Evolutionary conservation across 2,888 invertebrate species (phyloP), one percentile per base, ranked within the genome.

Genomic region (Phortica okadai): DNA sequence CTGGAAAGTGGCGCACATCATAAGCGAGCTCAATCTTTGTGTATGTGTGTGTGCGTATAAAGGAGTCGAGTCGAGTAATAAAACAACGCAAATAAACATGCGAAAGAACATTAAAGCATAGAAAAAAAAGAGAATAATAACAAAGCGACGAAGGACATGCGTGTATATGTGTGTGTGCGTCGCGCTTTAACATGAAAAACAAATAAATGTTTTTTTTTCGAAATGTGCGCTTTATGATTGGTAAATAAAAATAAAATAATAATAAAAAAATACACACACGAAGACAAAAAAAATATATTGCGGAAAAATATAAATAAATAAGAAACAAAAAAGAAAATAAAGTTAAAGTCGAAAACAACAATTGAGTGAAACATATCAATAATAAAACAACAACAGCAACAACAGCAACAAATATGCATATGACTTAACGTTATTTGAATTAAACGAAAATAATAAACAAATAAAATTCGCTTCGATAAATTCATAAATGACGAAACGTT

Each of bases 401-500:
- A 42, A 11, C 74, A 42, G 7, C 74, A 59, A 69, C 14, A 74
- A 70, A 66, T 41, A 21, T 42, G 66, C 16, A 74, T 33, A 11
- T 33, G 66, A 33, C 11, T 33, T 6, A 7, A 5, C 14, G 41
- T 33, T 42, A 67, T 44, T 64, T 44, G 6, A 67, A 44, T 42
- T 67, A 42, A 50, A 50, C 56, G 21, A 25, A 25, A 50, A 70
- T 10, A 8, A 16, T 7, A 25, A 66, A 66, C 42, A 74, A 78
- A 16, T 10, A 21, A 25, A 62, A 62, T 6, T 16, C 16, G 25
- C 25, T 7, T 10, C 16, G 25, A 16, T 62, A 16, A 62, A 62
- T 62, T 21, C 80, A 87, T 88, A 88, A 88, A 88, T 88, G 88
- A 88, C 88, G 88, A 83, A 82, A 81, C 80, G 82, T 79, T 80